Percentiles rank a stretch among this genome's conserved stretches.
phyloP scores from a whole-genome alignment of 2,797 vertebrate species.

The Esox masquinongy region DNA sequence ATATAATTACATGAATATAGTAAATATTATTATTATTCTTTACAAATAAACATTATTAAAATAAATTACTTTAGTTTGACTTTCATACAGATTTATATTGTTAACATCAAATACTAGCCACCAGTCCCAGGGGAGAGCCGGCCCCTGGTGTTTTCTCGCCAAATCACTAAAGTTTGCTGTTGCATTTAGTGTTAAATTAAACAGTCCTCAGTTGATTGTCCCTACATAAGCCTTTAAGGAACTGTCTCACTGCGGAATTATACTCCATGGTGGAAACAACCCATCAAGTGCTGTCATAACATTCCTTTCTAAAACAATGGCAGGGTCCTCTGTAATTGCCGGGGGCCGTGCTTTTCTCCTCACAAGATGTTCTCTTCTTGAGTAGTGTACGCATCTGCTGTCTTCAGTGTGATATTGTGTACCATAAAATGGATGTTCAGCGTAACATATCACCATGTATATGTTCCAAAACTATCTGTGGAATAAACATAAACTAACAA shows the following conservation, averaged over 20 bases:
- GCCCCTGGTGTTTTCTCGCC: conserved; percentile 22
- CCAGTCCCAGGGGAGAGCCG: conserved; percentile 40
- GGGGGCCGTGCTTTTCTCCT: too few relatives aligned
- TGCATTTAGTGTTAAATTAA: conserved; percentile 57
- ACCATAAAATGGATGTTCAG: too few relatives aligned
- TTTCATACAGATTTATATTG: conserved; percentile 46
- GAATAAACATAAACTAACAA: too few relatives aligned
- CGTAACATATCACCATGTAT: too few relatives aligned
- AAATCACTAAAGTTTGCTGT: conserved; percentile 28
- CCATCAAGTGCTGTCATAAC: conserved; percentile 60
- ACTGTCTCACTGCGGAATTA: conserved; percentile 42
- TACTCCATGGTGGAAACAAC: conserved; percentile 43
- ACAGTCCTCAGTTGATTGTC: conserved; percentile 46
- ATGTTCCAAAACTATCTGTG: too few relatives aligned
- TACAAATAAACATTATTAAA: too few relatives aligned
- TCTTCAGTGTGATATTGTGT: conserved; percentile 12
- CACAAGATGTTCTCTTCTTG: conserved; percentile 20
- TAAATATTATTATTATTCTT: too few relatives aligned
- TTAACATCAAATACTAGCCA: conserved; percentile 31
- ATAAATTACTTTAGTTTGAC: too few relatives aligned
- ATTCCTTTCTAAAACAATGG: conserved; percentile 38
- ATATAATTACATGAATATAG: too few relatives aligned
- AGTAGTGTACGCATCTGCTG: conserved; percentile 30
- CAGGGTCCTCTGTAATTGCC: conserved; percentile 44
- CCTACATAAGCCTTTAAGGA: conserved; percentile 45